Conservation (phyloP, 1,140 invertebrate species). For the Limonius californicus region DNA sequence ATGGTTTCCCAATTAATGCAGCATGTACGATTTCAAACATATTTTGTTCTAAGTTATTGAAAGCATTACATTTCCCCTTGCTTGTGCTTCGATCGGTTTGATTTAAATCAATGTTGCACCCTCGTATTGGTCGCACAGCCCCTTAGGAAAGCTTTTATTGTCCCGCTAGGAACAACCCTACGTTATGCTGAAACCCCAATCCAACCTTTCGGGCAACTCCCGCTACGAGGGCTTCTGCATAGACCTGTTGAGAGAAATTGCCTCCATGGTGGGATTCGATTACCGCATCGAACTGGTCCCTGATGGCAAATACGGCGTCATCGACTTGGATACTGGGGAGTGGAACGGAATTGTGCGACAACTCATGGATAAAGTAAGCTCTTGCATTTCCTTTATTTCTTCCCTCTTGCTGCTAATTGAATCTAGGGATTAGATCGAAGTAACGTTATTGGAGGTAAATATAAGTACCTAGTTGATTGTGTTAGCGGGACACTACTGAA, state of each 20-base stretch:
- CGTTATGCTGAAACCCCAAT: constrained; percentile 85
- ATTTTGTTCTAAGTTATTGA: not conserved
- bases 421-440: no score
- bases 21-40: constrained; percentile 53
- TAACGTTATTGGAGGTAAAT: no score
- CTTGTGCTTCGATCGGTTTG: not conserved
- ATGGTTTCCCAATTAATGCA: constrained; percentile 76
- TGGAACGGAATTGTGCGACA: constrained; percentile 97
- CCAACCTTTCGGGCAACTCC: constrained; percentile 81
- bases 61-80: no score
- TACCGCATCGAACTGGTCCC: constrained; percentile 87
- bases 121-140: no score
- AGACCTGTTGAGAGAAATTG: constrained; percentile 84
- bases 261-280: constrained; percentile 85
- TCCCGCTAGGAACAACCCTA: constrained; percentile 82
- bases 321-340: constrained; percentile 83
- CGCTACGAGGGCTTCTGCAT: constrained; percentile 96
- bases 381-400: no score
- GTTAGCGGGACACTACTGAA: no score
- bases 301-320: constrained; percentile 92
- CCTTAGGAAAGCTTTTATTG: not conserved
- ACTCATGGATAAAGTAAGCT: constrained; percentile 74
- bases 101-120: constrained; percentile 14
- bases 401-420: no score
- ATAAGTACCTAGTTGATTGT: no score